phyloP scores from a whole-genome alignment of 2,113 vertebrate species.

The Chamaea fasciata region DNA sequence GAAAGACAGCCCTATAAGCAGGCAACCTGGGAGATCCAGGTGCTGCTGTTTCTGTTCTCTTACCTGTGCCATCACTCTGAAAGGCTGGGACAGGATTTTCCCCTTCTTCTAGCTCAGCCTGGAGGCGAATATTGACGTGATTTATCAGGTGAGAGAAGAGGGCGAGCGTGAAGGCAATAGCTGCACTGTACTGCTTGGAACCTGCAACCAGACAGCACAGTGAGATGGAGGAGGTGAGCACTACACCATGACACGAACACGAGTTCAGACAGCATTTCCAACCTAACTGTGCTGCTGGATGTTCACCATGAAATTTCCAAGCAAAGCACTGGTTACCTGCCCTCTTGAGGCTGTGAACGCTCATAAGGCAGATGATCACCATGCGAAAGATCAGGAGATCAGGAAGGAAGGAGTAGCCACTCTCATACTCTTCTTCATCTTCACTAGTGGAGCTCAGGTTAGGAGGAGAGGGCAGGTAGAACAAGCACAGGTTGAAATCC shows the following conservation, averaged over 20 bases:
- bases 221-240: background rate
- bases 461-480: slow-evolving; percentile 85
- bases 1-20: background rate
- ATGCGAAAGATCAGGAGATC: slow-evolving; percentile 94
- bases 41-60: background rate
- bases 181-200: slow-evolving; percentile 94
- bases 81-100: slow-evolving; percentile 86
- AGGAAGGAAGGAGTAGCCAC: slow-evolving; percentile 82
- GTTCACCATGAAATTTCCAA: accelerated
- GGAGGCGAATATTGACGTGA: slow-evolving; percentile 95
- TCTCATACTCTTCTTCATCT: slow-evolving; percentile 87
- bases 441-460: slow-evolving; percentile 78
- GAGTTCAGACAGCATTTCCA: background rate
- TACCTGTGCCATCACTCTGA: slow-evolving; percentile 77
- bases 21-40: background rate
- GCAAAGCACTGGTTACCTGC: slow-evolving; percentile 75
- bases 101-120: slow-evolving; percentile 91
- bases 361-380: slow-evolving; percentile 95
- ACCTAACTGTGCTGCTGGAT: background rate
- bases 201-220: slow-evolving; percentile 60
- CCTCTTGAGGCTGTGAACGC: slow-evolving; percentile 93
- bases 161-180: slow-evolving; percentile 94
- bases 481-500: slow-evolving; percentile 97
- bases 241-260: accelerated
- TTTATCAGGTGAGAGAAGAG: slow-evolving; percentile 97